Conservation (phyloP, 2,888 invertebrate genomes). For the Drosophila macrospina region DNA sequence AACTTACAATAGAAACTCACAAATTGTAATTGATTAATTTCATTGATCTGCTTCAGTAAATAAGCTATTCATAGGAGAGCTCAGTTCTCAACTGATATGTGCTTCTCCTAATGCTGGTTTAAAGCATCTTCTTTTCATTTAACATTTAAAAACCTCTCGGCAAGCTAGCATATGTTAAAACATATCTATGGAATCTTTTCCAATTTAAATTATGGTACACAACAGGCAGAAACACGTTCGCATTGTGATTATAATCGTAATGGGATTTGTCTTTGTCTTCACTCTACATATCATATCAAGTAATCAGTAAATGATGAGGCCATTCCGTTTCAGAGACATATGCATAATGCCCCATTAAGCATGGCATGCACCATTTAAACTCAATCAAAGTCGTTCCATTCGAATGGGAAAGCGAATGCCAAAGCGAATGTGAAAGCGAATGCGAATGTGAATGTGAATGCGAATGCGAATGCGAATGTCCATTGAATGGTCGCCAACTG, state of each 20-base stretch:
- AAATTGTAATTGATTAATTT: too few relatives aligned
- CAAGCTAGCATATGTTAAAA: too few relatives aligned
- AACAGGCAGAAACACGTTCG: neutral
- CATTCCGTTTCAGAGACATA: neutral
- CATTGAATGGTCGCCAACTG: slow-evolving; percentile 58
- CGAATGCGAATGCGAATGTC: slow-evolving; percentile 50
- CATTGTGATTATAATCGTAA: neutral
- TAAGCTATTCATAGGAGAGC: too few relatives aligned
- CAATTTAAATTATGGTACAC: neutral
- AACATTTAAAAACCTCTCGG: too few relatives aligned
- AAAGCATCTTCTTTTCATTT: too few relatives aligned
- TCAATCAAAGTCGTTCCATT: slow-evolving; percentile 61
- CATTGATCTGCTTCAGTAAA: too few relatives aligned
- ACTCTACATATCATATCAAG: neutral
- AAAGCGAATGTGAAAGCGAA: slow-evolving; percentile 31
- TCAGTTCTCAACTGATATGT: too few relatives aligned
- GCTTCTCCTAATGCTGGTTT: too few relatives aligned
- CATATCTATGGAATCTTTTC: neutral
- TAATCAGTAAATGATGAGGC: slow-evolving; percentile 31
- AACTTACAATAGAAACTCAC: too few relatives aligned
- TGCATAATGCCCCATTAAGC: slow-evolving; percentile 52
- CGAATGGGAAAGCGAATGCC: slow-evolving; percentile 50
- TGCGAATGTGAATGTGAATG: slow-evolving; percentile 40
- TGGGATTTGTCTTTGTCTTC: neutral
- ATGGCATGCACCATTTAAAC: slow-evolving; percentile 60